These are phyloP conservation scores for Pollimyrus isidori DNA, from an alignment of 2,113 vertebrate genomes.

Conservation along the genomic window DNA sequence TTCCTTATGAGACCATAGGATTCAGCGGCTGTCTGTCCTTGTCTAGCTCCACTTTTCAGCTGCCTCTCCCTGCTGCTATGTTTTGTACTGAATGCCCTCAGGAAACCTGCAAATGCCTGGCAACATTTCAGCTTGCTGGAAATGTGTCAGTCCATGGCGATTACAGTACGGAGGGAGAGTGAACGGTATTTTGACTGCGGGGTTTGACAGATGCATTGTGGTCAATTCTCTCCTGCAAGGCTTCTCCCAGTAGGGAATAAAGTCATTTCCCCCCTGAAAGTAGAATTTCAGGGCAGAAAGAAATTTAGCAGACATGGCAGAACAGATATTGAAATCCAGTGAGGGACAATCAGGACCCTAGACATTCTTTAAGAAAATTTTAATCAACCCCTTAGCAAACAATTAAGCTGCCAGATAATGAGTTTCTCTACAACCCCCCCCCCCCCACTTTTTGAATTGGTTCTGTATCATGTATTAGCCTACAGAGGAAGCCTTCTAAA, in stretches of 20 bases:
- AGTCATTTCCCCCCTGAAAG: slow-evolving; percentile 14
- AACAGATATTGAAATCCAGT: slow-evolving; percentile 16
- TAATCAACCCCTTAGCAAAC: slow-evolving; percentile 26
- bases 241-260: slow-evolving; percentile 9
- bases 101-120: not conserved
- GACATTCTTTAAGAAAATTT: slow-evolving; percentile 20
- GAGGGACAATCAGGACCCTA: slow-evolving; percentile 7
- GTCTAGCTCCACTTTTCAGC: not conserved
- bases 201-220: not conserved
- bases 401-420: slow-evolving; percentile 17
- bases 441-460: not conserved
- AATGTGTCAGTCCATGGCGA: not conserved
- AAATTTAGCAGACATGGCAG: slow-evolving; percentile 6
- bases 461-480: slow-evolving; percentile 13
- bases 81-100: not conserved
- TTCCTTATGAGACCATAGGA: not conserved
- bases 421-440: not conserved
- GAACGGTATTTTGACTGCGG: not conserved
- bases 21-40: not conserved
- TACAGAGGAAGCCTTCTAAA: not conserved
- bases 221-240: not conserved
- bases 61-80: not conserved
- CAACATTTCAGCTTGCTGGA: not conserved
- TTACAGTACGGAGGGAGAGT: not conserved
- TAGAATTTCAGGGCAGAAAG: not conserved